phyloP scores from a whole-genome alignment of 2,888 invertebrate genomes.

The Metallyticus violacea region DNA sequence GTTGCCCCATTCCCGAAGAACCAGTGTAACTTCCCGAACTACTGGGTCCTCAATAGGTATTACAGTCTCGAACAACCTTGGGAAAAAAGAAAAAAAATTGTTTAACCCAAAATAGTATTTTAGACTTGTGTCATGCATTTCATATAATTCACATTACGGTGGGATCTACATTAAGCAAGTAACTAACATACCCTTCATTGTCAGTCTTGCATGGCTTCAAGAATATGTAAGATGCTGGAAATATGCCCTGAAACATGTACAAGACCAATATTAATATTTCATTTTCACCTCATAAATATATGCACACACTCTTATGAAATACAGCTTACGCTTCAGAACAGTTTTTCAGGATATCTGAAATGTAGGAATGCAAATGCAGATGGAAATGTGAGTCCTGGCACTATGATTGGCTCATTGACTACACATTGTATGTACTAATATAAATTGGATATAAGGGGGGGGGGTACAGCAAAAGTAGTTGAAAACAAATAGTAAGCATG shows the following conservation, averaged over 20 bases:
- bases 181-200: slow-evolving; percentile 63
- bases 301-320: too few species aligned
- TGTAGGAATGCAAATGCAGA: too few species aligned
- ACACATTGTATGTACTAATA: too few species aligned
- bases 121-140: background rate
- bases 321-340: too few species aligned
- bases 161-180: too few species aligned
- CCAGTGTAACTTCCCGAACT: slow-evolving; percentile 87
- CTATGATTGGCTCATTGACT: too few species aligned
- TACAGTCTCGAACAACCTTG: slow-evolving; percentile 60
- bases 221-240: slow-evolving; percentile 77
- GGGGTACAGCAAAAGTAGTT: too few species aligned
- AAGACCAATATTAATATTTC: background rate
- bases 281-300: background rate
- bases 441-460: too few species aligned
- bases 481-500: too few species aligned
- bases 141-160: background rate
- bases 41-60: slow-evolving; percentile 81
- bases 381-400: too few species aligned
- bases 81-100: slow-evolving; percentile 27
- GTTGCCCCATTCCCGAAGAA: slow-evolving; percentile 88
- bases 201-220: slow-evolving; percentile 76
- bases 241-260: slow-evolving; percentile 62
- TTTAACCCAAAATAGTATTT: background rate
- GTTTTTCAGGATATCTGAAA: too few species aligned